These are phyloP conservation scores for Mormyrus iriodes DNA, from an alignment of 2,113 vertebrate genomes.

Conservation along the genomic window DNA sequence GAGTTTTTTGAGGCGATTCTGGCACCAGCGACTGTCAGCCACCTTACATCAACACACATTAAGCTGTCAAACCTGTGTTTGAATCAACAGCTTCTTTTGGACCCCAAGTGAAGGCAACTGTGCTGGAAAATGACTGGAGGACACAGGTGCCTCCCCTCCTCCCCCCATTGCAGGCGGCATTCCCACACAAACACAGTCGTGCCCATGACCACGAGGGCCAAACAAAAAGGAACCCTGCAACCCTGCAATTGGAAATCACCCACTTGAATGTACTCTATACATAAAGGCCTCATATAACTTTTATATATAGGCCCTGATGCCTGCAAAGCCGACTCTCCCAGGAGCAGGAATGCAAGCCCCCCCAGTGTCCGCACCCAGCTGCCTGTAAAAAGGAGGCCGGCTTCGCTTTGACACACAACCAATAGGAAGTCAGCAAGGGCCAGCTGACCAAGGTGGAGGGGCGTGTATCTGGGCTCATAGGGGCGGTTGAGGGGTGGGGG, in stretches of 20 bases:
- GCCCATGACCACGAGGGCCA: not conserved
- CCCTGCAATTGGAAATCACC: not conserved
- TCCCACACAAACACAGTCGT: not conserved
- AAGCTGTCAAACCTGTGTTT: not conserved
- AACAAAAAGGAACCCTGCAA: not conserved
- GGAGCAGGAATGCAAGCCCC: not conserved
- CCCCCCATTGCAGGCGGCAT: not conserved
- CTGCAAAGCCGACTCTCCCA: conserved; percentile 9
- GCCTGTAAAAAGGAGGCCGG: not conserved
- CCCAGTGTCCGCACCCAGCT: not conserved
- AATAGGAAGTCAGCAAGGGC: not conserved
- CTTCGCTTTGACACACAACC: not conserved
- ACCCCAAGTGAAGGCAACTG: not conserved
- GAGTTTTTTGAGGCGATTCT: not conserved
- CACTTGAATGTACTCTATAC: not conserved
- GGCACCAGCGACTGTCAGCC: not conserved
- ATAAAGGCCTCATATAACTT: conserved; percentile 5
- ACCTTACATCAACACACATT: not conserved
- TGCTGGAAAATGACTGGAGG: not conserved
- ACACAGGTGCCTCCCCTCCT: not conserved
- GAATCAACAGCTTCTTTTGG: not conserved
- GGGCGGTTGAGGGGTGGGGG: not conserved
- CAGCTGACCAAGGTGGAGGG: not conserved
- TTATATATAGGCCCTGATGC: conserved; percentile 4
- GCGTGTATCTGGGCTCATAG: not conserved